phyloP scores from a whole-genome alignment of 2,888 invertebrate species.

The Lasioglossum leucozonium region DNA sequence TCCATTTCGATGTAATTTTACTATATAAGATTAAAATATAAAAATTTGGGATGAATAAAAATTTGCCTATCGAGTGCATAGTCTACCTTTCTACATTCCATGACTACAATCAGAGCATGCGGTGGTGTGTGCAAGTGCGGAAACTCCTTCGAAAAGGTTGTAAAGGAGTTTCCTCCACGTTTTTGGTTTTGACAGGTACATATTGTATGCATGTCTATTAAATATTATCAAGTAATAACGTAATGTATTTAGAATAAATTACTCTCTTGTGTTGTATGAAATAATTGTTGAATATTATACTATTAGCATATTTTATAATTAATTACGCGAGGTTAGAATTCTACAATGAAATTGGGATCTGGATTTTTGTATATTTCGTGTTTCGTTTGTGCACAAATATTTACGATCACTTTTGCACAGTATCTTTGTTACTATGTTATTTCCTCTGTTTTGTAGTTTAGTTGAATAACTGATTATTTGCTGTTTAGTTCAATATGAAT shows the following conservation, averaged over 20 bases:
- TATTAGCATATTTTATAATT: slow-evolving; percentile 25
- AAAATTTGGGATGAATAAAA: neutral
- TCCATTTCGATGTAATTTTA: neutral
- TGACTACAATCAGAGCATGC: slow-evolving; percentile 47
- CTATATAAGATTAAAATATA: too few relatives aligned
- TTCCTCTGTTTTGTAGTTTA: neutral
- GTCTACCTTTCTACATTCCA: slow-evolving; percentile 22
- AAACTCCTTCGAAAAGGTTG: slow-evolving; percentile 62
- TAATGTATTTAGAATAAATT: slow-evolving; percentile 11
- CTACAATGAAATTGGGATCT: slow-evolving; percentile 26
- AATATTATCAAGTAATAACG: neutral
- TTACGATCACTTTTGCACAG: neutral
- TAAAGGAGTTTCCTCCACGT: slow-evolving; percentile 72
- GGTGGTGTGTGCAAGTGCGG: slow-evolving; percentile 50
- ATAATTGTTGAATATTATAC: slow-evolving; percentile 23
- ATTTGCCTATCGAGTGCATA: neutral
- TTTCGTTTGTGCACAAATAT: slow-evolving; percentile 14
- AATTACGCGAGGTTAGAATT: slow-evolving; percentile 54
- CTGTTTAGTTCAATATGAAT: neutral
- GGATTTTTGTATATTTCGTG: slow-evolving; percentile 38
- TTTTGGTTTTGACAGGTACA: slow-evolving; percentile 76
- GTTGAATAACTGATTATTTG: neutral
- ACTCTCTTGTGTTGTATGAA: slow-evolving; percentile 2
- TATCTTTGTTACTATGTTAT: slow-evolving; percentile 1
- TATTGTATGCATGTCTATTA: slow-evolving; percentile 33